Evolutionary conservation across 2,888 invertebrate genomes (phyloP), one percentile per base, ranked within the genome.

Genomic region (Chydorus sphaericus): DNA sequence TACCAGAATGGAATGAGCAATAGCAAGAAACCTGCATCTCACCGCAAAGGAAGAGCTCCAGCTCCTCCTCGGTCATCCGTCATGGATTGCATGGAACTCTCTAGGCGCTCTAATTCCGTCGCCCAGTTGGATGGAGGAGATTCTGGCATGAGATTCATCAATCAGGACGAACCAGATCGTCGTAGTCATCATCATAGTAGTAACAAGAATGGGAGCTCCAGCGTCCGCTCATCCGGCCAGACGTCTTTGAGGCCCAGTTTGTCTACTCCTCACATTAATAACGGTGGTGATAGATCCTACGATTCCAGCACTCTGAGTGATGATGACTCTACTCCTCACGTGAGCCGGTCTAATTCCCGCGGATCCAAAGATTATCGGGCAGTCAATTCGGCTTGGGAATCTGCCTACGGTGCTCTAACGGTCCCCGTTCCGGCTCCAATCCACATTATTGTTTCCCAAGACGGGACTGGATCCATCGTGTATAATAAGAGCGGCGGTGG

Each of bases 291-390:
- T 51, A 60, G 65, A 26, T 68, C 68, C 18, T 69, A 69, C 57
- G 70, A 71, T 60, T 71, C 71, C 1, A 71, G 71, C 57, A 72
- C 71, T 0, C 61, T 72, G 58, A 71, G 71, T 48, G 72, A 71
- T 58, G 72, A 73, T 56, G 72, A 73, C 62, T 71, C 70, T 39
- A 72, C 72, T 1, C 72, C 72, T 4, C 71, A 71, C 58, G 70
- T 72, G 7, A 71, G 71, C 7, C 63, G 72, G 20, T 70, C 70
- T 37, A 72, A 71, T 61, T 71, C 71, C 11, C 63, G 71, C n/a
- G 70, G 73, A 4, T 44, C 44, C 1, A 72, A 73, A 56, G 70
- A 71, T 55, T 65, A 62, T 57, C 62, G 61, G 18, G 61, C 62
- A 14, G 62, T 62, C 30, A 62, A 61, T 36, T 62, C 64, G 30